These are phyloP conservation scores for Monopis laevigella DNA, from an alignment of 2,888 invertebrate species.

Conservation along the genomic window DNA sequence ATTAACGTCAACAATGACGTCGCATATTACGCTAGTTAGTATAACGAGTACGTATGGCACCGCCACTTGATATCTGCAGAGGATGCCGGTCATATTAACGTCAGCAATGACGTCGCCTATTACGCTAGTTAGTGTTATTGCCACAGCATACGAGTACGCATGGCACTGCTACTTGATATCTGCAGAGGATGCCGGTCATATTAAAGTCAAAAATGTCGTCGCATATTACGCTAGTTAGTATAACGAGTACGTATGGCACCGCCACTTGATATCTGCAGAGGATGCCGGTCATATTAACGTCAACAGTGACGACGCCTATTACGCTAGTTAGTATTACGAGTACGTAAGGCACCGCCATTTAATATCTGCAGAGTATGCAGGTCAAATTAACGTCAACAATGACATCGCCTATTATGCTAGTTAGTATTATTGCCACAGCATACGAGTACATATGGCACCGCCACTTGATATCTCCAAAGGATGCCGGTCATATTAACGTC, in stretches of 20 bases:
- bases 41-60: constrained; percentile 90
- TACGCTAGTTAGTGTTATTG: constrained; percentile 80
- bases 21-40: too few relatives aligned
- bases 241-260: constrained; percentile 90
- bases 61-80: constrained; percentile 87
- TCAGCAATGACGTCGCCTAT: constrained; percentile 93
- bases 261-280: constrained; percentile 85
- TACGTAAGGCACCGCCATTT: too few relatives aligned
- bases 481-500: constrained; percentile 90
- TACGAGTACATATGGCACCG: constrained; percentile 91
- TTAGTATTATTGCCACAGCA: too few relatives aligned
- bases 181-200: too few relatives aligned
- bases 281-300: constrained; percentile 92
- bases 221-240: too few relatives aligned
- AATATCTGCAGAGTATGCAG: too few relatives aligned
- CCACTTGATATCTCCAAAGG: constrained; percentile 86
- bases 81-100: constrained; percentile 90
- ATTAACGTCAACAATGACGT: too few relatives aligned
- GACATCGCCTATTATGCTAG: too few relatives aligned
- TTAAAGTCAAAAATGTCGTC: too few relatives aligned
- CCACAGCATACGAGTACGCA: too few relatives aligned
- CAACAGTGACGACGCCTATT: constrained; percentile 93
- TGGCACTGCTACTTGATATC: too few relatives aligned
- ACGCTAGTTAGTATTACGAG: constrained; percentile 81
- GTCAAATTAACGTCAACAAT: too few relatives aligned